Conservation (phyloP, 2,113 vertebrate species). For the Pungitius pungitius region DNA sequence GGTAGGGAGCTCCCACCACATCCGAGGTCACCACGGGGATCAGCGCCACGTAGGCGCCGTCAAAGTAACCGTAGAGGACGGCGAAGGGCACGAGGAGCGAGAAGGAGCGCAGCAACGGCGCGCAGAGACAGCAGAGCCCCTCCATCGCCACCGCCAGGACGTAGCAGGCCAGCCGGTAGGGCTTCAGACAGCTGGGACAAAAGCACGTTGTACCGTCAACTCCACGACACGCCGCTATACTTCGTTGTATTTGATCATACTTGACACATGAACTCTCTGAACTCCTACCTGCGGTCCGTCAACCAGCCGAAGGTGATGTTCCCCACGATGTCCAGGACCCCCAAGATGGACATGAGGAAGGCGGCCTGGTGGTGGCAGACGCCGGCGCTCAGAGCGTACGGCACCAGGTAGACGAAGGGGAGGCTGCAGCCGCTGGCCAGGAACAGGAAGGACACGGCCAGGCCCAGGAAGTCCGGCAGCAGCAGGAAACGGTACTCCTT, state of each 20-base stretch:
- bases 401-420: conserved; percentile 94
- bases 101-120: conserved; percentile 86
- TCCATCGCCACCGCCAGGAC: conserved; percentile 90
- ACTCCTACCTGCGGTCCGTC: conserved; percentile 82
- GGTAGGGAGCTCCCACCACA: conserved; percentile 84
- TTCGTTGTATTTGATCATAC: too few species aligned
- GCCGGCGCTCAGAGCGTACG: conserved; percentile 87
- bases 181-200: conserved; percentile 86
- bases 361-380: conserved; percentile 89
- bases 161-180: conserved; percentile 86
- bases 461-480: conserved; percentile 86
- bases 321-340: conserved; percentile 90
- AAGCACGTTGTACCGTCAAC: too few species aligned
- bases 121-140: conserved; percentile 90
- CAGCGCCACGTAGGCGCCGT: conserved; percentile 93
- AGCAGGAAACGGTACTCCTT: conserved; percentile 88
- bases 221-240: too few species aligned
- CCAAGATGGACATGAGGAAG: conserved; percentile 95
- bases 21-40: conserved; percentile 95
- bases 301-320: conserved; percentile 97
- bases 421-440: conserved; percentile 94
- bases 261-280: too few species aligned
- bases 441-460: conserved; percentile 89
- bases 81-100: conserved; percentile 90
- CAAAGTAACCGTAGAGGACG: conserved; percentile 94